phyloP scores from a whole-genome alignment of 2,113 vertebrate species.

The Atractosteus spatula region DNA sequence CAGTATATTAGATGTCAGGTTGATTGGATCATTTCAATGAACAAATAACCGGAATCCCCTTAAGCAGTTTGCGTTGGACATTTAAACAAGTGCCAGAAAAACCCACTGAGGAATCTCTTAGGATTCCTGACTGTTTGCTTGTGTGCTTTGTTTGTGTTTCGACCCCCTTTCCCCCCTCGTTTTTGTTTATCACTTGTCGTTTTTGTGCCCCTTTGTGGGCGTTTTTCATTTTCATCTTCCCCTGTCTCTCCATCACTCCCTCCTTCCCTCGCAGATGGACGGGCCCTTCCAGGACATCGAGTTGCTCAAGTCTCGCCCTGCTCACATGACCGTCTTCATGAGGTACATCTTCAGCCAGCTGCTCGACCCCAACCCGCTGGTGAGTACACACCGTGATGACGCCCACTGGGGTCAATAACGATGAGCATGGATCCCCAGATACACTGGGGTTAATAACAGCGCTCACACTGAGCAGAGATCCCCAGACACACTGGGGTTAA shows the following conservation, averaged over 20 bases:
- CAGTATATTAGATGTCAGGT: too few relatives aligned
- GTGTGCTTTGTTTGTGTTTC: not conserved
- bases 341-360: constrained; percentile 89
- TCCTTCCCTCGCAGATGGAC: constrained; percentile 64
- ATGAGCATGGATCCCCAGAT: too few relatives aligned
- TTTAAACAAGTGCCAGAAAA: too few relatives aligned
- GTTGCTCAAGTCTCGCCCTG: constrained; percentile 77
- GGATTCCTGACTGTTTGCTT: not conserved
- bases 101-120: too few relatives aligned
- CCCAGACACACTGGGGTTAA: too few relatives aligned
- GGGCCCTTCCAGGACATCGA: constrained; percentile 84
- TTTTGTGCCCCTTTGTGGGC: not conserved
- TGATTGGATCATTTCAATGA: too few relatives aligned
- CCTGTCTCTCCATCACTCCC: not conserved
- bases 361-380: constrained; percentile 85
- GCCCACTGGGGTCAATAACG: too few relatives aligned
- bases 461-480: too few relatives aligned
- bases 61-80: too few relatives aligned
- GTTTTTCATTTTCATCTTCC: not conserved
- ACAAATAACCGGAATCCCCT: too few relatives aligned
- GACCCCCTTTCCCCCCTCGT: not conserved
- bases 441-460: too few relatives aligned
- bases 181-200: not conserved
- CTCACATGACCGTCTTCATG: constrained; percentile 85
- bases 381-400: constrained; percentile 42